Base-by-base conservation (phyloP, 2,888 invertebrate genomes). In the Standfussiana lucernea region DNA sequence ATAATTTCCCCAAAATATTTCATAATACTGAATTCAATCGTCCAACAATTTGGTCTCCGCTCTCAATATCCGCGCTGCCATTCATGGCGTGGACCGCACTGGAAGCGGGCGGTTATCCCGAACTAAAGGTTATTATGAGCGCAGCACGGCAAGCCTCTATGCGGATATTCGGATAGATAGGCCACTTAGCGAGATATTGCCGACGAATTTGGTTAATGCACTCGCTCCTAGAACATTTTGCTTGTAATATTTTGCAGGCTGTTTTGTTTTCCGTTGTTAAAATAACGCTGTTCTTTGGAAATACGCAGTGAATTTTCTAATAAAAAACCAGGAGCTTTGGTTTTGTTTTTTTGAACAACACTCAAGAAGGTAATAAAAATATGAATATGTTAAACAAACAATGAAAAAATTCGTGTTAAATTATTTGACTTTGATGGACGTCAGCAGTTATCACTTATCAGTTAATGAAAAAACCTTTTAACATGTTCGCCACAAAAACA, bases 111-210 rank as follows among this genome's bases (percentile, higher is more conserved):
- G 77, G 79, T 81, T 88, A 80, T 85, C 70, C 87, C 77, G 66
- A 75, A 75, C 86, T 89, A 86, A 87, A 83, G 85, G 87, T 87
- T 89, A 89, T 89, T 88, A 89, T 87, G 81, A 85, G 84, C 79
- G 80, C 74, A 75, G 83, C 70, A 79, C 74, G 74, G 75, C 80
- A 80, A 81, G 78, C 80, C 77, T 84, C 87, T 85, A 83, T 85
- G 87, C 87, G 87, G 87, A 89, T 89, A 89, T 89, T 89, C 87
- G 86, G 85, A 86, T 84, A 89, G 88, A 90, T 90, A 91, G 89
- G 88, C 84, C 90, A 91, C 91, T 91, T 90, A 90, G 87, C 85
- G 85, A 80, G 84, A 87, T 86, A 88, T 86, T 88, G 86, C 85
- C 83, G 81, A 83, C 83, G 86, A 86, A 87, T 87, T 90, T 86